Percentiles rank a stretch among this genome's conserved stretches.
These are phyloP conservation scores for Hypsibius dujardini DNA, from an alignment of 1,140 invertebrate species.

Conservation along the genomic window DNA sequence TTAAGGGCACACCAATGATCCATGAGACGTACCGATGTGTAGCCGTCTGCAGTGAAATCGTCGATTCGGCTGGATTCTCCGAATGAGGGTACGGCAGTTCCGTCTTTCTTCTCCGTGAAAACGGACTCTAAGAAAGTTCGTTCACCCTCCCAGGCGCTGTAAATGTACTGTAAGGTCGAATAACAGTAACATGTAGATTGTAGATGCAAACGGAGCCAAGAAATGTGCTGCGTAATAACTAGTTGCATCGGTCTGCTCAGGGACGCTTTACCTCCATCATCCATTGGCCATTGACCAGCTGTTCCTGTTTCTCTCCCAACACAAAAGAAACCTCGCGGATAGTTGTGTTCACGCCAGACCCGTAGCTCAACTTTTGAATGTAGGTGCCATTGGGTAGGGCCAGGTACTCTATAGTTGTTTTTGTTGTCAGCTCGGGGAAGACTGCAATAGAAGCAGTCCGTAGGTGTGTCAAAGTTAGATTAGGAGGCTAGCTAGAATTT, in stretches of 20 bases:
- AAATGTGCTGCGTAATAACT: not conserved
- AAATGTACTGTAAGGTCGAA: not conserved
- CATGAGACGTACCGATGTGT: not conserved
- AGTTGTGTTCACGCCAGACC: not conserved
- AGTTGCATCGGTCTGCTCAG: no score
- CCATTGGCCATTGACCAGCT: constrained; percentile 9
- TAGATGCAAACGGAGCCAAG: not conserved
- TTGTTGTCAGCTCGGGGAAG: not conserved
- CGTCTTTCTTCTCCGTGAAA: not conserved
- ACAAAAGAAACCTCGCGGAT: not conserved
- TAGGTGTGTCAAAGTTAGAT: not conserved
- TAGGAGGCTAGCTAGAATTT: not conserved
- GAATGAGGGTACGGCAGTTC: not conserved
- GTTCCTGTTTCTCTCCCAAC: not conserved
- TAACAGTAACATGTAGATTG: not conserved
- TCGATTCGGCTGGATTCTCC: not conserved
- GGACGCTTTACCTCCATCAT: not conserved
- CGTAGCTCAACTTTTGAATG: not conserved
- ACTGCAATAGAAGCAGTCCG: not conserved
- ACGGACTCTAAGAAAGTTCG: not conserved
- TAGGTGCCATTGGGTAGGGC: not conserved
- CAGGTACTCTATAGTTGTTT: constrained; percentile 2
- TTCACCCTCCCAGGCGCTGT: not conserved
- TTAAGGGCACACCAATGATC: no score
- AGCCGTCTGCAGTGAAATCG: not conserved